A percentile compares a stretch with the other conserved stretches of the same genome.
Conservation (phyloP, 2,888 invertebrate genomes). For the Oscheius sp. region DNA sequence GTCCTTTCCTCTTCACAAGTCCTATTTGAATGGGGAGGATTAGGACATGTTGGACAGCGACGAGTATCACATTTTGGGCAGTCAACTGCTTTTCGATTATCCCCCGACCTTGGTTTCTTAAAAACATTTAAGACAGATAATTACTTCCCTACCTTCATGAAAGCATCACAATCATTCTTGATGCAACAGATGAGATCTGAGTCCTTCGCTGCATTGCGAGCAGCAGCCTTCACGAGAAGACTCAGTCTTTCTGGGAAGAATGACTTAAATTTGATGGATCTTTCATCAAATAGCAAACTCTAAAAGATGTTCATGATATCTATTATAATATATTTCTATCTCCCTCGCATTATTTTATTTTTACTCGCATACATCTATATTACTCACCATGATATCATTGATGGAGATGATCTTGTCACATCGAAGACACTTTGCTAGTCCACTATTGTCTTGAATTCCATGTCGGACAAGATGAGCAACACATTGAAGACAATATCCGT, state of each 20-base stretch:
- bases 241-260: conserved; percentile 11
- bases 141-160: neutral
- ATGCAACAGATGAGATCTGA: neutral
- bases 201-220: neutral
- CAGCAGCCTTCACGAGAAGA: neutral
- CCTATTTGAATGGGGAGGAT: neutral
- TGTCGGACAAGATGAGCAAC: neutral
- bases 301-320: too few species aligned
- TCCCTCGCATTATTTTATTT: too few species aligned
- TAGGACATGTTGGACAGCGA: neutral
- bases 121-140: neutral
- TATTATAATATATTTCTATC: too few species aligned
- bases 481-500: conserved; percentile 18
- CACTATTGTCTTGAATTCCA: neutral
- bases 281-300: conserved; percentile 5
- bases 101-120: neutral
- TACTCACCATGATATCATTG: neutral
- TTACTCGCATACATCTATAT: too few species aligned
- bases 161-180: neutral
- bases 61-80: neutral
- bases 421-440: neutral
- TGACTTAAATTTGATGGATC: neutral
- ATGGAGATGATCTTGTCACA: neutral
- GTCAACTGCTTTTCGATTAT: neutral
- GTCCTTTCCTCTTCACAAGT: neutral